Conservation (phyloP, 2,888 invertebrate genomes). For the Apamea monoglypha region DNA sequence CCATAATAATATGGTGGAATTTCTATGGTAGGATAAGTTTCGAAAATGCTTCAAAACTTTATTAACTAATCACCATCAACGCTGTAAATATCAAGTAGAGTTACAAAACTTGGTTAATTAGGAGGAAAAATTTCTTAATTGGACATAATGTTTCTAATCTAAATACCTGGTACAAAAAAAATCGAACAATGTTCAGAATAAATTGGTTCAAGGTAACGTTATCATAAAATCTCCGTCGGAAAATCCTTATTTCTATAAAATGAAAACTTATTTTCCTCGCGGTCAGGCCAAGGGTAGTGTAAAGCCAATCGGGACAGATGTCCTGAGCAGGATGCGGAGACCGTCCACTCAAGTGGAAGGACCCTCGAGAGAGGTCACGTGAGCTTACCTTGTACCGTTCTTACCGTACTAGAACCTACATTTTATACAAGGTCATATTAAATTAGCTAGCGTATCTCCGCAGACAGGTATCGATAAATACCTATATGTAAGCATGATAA, state of each 20-base stretch:
- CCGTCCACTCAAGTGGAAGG: conserved; percentile 47
- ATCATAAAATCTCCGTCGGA: neutral
- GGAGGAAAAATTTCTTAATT: neutral
- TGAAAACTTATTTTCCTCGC: conserved; percentile 37
- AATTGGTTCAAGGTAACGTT: neutral
- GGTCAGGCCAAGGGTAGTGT: conserved; percentile 35
- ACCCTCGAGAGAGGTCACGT: conserved; percentile 48
- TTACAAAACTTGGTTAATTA: neutral
- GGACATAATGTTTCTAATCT: neutral
- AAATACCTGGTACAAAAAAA: neutral
- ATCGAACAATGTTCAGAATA: neutral
- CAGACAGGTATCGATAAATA: neutral
- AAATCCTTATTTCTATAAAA: conserved; percentile 11
- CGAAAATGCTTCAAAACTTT: neutral
- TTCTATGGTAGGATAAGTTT: neutral
- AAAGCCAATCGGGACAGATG: conserved; percentile 50
- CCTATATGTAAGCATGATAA: too few relatives aligned
- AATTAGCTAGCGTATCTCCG: neutral
- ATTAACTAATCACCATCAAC: too few relatives aligned
- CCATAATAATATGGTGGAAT: neutral
- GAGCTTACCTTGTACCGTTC: conserved; percentile 40
- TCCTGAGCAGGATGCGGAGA: conserved; percentile 41
- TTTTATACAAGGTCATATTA: neutral
- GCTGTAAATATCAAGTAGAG: neutral
- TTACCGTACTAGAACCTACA: neutral